Evolutionary conservation across 2,113 vertebrate genomes (phyloP).

Genomic region (Pycnonotus jocosus): DNA sequence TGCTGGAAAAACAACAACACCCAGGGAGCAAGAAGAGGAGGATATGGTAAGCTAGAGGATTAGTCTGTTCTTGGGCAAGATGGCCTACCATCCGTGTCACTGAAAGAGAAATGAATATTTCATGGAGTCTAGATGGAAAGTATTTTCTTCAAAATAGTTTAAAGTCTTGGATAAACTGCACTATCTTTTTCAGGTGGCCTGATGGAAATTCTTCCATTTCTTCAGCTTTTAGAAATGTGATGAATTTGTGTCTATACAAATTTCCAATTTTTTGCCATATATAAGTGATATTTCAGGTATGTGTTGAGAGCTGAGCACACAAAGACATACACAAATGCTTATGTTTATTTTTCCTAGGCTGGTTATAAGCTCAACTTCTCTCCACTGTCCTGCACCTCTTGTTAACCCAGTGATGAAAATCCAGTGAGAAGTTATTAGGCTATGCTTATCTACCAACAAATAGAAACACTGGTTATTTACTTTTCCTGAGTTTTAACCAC

Average conservation of each 20-base stretch:
- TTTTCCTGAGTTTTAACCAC: background rate
- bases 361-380: background rate
- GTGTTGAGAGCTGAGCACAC: background rate
- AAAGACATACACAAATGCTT: background rate
- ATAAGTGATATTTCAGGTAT: background rate
- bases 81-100: background rate
- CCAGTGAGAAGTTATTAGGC: background rate
- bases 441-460: background rate
- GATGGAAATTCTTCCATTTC: background rate
- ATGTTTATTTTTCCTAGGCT: background rate
- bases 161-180: background rate
- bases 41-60: background rate
- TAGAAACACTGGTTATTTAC: background rate
- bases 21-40: background rate
- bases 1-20: background rate
- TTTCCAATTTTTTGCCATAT: background rate
- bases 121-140: background rate
- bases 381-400: background rate
- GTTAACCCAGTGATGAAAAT: background rate
- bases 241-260: background rate
- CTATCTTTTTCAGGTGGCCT: background rate
- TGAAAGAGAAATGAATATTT: background rate
- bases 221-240: background rate
- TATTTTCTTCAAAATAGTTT: background rate
- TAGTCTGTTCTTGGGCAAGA: background rate